Conservation (phyloP, 2,888 invertebrate species). For the Pardosa pseudoannulata region DNA sequence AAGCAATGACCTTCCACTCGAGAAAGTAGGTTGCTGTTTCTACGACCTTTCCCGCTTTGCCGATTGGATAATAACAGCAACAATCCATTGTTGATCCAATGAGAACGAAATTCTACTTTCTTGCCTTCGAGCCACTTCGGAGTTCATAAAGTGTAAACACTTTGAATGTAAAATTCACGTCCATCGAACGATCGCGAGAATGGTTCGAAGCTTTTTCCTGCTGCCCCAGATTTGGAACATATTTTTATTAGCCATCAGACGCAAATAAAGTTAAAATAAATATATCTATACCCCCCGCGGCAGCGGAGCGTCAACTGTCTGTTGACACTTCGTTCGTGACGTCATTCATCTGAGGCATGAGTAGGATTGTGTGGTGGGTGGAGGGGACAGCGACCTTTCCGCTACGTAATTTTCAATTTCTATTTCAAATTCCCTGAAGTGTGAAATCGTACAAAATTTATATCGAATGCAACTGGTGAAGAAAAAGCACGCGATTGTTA, state of each 20-base stretch:
- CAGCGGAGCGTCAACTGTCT: not conserved
- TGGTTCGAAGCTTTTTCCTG: not conserved
- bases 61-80: conserved; percentile 9
- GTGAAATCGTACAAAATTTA: not conserved
- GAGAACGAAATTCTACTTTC: conserved; percentile 9
- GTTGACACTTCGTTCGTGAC: not conserved
- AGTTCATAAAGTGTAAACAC: conserved; percentile 10
- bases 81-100: conserved; percentile 17
- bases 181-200: not conserved
- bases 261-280: not conserved
- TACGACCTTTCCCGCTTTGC: not conserved
- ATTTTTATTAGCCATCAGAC: not conserved
- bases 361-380: not conserved
- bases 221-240: not conserved
- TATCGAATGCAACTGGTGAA: not conserved
- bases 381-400: not conserved
- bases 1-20: conserved; percentile 3
- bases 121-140: not conserved
- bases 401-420: not conserved
- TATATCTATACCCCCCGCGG: not conserved
- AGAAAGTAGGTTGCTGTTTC: conserved; percentile 12
- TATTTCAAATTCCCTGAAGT: not conserved
- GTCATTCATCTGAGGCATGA: too few relatives aligned
- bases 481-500: not conserved
- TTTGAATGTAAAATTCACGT: not conserved